Evolutionary conservation across 1,140 invertebrate genomes (phyloP), one percentile per base, ranked within the genome.

Genomic region (Aphidius ervi): DNA sequence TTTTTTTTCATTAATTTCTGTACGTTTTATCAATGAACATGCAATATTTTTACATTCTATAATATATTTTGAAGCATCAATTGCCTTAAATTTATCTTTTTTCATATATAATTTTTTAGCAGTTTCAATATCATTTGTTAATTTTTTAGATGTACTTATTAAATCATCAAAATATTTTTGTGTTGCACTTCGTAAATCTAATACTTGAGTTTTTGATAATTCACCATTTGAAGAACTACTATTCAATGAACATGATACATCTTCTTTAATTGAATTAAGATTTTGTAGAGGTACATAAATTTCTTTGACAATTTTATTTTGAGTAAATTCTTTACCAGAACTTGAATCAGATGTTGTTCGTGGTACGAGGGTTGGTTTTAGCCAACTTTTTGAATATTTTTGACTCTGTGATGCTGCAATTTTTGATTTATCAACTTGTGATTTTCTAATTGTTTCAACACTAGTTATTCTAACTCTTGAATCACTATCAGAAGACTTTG

Each of bases 311-410:
- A 50, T 49, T 16, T 60, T 65, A 6, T 23, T 42, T 9, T 59
- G 63, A 8, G 64, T 56, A 58, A 72, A 73, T 65, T 75, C 69
- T 50, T 61, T 64, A 5, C 56, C 57, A n/a, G 68, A 70, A 58
- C 59, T 70, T 3, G 67, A 63, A 48, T 70, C 66, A 10, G 59
- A 59, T 43, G 47, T 47, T 6, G 10, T 10, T 20, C 45, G 63
- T 63, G 40, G 7, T 47, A 43, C 56, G 46, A 10, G 6, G 5
- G 47, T n/a, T 54, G 40, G 1, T 42, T 59, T 23, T 40, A 31
- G 4, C 4, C 2, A 31, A 31, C 4, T 3, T 45, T 5, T 10
- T 42, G 40, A 49, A 43, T 23, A 47, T 45, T 61, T 7, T 20
- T 6, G 1, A 55, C 46, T 43, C 31, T 56, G 16, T n/a, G 59